Evolutionary conservation across 2,888 invertebrate species (phyloP).

Genomic region (Vanessa cardui): DNA sequence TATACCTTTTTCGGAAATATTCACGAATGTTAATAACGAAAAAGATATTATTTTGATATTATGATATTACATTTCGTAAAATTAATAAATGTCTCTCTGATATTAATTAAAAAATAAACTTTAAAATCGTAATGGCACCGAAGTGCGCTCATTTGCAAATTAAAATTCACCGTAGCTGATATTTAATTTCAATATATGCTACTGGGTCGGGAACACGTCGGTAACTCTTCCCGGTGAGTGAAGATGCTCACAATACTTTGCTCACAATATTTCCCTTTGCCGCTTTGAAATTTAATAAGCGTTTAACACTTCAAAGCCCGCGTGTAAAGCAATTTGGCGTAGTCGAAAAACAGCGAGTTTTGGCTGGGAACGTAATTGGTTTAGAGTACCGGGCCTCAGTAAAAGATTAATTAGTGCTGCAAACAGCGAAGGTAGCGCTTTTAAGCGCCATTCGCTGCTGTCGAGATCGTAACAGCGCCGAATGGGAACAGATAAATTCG

Average conservation of each 20-base stretch:
- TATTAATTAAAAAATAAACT: constrained; percentile 19
- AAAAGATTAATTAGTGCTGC: constrained; percentile 78
- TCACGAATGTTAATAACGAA: no score
- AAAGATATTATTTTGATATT: neutral
- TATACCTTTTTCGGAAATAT: no score
- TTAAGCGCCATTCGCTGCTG: constrained; percentile 54
- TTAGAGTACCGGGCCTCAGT: constrained; percentile 66
- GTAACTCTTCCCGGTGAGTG: constrained; percentile 17
- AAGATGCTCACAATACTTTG: constrained; percentile 52
- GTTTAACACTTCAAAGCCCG: constrained; percentile 78
- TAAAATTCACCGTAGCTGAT: constrained; percentile 20
- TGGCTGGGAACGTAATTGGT: constrained; percentile 76
- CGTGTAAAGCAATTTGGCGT: constrained; percentile 77
- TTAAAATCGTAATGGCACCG: constrained; percentile 14
- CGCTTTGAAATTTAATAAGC: constrained; percentile 78
- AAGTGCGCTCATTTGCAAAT: constrained; percentile 23
- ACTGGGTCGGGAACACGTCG: constrained; percentile 26
- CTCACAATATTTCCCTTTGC: constrained; percentile 63
- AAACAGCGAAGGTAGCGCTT: constrained; percentile 69
- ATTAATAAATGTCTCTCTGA: constrained; percentile 1
- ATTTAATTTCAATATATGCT: constrained; percentile 24
- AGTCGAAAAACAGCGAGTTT: constrained; percentile 77
- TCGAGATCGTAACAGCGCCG: constrained; percentile 52
- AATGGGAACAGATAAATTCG: constrained; percentile 27
- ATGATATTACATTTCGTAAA: constrained; percentile 5